Evolutionary conservation across 2,113 vertebrate species (phyloP), one percentile per base, ranked within the genome.

Genomic region (Oxyruncus cristatus): DNA sequence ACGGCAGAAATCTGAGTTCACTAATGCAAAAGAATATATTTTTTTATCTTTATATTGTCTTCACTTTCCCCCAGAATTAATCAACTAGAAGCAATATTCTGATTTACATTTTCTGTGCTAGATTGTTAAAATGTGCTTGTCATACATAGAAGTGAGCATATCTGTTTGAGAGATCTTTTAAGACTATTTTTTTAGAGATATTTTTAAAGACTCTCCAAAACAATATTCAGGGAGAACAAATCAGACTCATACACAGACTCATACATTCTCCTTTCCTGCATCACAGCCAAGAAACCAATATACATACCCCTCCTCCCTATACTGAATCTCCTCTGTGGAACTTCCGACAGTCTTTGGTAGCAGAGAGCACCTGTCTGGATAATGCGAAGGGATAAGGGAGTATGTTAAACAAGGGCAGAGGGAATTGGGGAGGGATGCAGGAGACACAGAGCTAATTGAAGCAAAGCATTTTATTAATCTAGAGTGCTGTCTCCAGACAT

Each of bases 341-440:
- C 90, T 89, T 96, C 76, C 50, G 88, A 63, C 88, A 74, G 70
- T 19, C 55, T 94, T 85, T 58, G 71, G 71, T 95, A 95, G 86
- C 86, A 96, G 88, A 87, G 91, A 96, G 92, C 96, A 95, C 96
- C 93, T 97, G 96, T 92, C 77, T 97, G 92, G 94, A 89, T 97
- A 96, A 97, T 95, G 88, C 9, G 2, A 97, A 97, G 79, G 90
- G 96, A 96, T 96, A 95, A 97, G 94, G 93, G 94, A 97, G 88
- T 91, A 94, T 97, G 97, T 97, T 97, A 94, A 96, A 97, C 97
- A 97, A 96, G 96, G 96, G 95, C 70, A 96, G 95, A 97, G 97
- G 96, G 96, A 97, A 95, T 93, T 97, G 94, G 71, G 93, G 91
- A 97, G 68, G 82, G 68, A 95, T 94, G 84, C 93, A 89, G 61